A percentile compares a stretch with the other conserved stretches of the same genome.
These are phyloP conservation scores for Eutolmus rufibarbis DNA, from an alignment of 2,888 invertebrate genomes.

Conservation along the genomic window DNA sequence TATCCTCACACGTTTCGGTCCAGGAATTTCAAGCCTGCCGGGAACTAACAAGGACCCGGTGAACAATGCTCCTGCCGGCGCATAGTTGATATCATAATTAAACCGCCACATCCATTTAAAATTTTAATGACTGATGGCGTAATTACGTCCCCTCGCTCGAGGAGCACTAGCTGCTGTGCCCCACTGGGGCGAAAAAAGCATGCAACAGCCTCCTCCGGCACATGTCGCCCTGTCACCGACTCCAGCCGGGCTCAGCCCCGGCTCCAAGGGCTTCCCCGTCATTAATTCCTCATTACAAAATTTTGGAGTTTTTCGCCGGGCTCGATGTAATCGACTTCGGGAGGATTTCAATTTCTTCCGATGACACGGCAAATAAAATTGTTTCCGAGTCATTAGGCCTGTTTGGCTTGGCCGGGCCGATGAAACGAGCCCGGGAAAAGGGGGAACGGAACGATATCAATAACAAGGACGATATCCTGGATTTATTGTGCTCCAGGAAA, in stretches of 20 bases:
- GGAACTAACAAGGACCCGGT: background rate
- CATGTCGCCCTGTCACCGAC: background rate
- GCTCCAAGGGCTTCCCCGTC: background rate
- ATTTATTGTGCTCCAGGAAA: background rate
- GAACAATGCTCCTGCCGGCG: background rate
- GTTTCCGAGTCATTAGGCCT: constrained; percentile 19
- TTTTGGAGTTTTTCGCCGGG: background rate
- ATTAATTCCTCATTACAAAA: constrained; percentile 22
- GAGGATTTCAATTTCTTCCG: constrained; percentile 21
- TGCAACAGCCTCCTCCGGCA: background rate
- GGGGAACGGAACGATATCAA: background rate
- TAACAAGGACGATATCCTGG: background rate
- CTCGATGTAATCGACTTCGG: background rate
- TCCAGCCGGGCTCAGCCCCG: background rate
- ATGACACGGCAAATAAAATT: constrained; percentile 28
- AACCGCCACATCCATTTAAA: constrained; percentile 18
- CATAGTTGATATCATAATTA: constrained; percentile 11
- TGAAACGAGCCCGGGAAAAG: background rate
- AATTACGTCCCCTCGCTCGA: background rate
- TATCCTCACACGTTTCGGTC: background rate
- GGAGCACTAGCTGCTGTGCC: background rate
- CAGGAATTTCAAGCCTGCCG: background rate
- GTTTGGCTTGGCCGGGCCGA: background rate
- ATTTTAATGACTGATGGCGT: constrained; percentile 20
- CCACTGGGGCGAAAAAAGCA: background rate